Evolutionary conservation across 1,140 invertebrate species (phyloP), one percentile per base, ranked within the genome.

Genomic region (Dreissena polymorpha): DNA sequence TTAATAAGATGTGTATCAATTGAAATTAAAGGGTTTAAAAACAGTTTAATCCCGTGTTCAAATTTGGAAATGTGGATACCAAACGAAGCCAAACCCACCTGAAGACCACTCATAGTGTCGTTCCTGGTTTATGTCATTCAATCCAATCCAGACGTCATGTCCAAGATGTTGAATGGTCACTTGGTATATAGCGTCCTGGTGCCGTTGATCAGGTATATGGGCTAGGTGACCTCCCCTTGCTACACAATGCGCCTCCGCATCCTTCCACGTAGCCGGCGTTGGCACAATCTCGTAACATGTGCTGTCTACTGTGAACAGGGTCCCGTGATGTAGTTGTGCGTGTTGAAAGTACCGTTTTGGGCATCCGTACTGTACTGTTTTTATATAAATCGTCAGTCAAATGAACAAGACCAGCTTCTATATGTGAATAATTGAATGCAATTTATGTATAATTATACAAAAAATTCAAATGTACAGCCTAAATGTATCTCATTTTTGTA

Each of bases 201-300:
- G 63, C 13, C 63, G 10, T 39, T 70, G n/a, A 50, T 69, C 29
- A 18, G 49, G 51, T 6, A 79, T 79, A 50, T 70, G 51, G 12
- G 39, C 49, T 0, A 79, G 18, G 13, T 79, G 77, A 10, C 77
- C 77, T 18, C 77, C 77, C 67, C 70, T 70, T 7, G n/a, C 12
- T 23, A 5, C 57, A 71, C 77, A 79, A 23, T 71, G 21, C 0
- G 23, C 3, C n/a, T 79, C 77, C 0, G 77, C 77, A 49, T 70
- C 29, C 13, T 14, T n/a, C 77, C 77, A 79, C n/a, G 67, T n/a
- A 60, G 16, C 16, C 21, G 10, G 21, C 21, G 57, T 60, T 60
- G 57, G 57, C 16, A 60, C 57, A 60, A 60, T 18, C 57, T 60
- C 57, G 57, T 12, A 60, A 10, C 57, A 60, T 12, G 2, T 60